phyloP scores from a whole-genome alignment of 1,140 invertebrate species.

The Brevipalpus yothersi region DNA sequence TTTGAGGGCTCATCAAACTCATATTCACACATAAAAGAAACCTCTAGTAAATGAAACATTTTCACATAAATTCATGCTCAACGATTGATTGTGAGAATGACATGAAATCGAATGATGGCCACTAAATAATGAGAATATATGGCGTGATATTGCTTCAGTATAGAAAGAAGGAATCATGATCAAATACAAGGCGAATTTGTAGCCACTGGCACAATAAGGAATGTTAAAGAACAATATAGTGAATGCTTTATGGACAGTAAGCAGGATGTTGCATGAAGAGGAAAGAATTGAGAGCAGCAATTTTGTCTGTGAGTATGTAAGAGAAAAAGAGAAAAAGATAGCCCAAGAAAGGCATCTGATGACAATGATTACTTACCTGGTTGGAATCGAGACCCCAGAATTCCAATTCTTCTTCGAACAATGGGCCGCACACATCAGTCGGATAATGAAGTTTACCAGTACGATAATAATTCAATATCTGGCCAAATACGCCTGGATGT shows the following conservation, averaged over 20 bases:
- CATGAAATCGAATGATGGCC: background rate
- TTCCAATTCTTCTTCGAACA: slow-evolving; percentile 81
- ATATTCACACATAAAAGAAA: background rate
- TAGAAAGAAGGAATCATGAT: too few species aligned
- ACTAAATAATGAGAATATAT: background rate
- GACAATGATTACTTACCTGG: slow-evolving; percentile 18
- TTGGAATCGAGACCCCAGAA: slow-evolving; percentile 84
- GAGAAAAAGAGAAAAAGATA: background rate
- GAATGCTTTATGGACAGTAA: background rate
- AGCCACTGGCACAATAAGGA: too few species aligned
- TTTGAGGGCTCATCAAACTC: background rate
- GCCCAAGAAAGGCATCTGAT: background rate
- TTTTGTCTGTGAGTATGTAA: background rate
- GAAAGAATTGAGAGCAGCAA: background rate
- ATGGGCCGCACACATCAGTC: slow-evolving; percentile 84
- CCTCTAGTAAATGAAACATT: background rate
- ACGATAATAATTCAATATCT: slow-evolving; percentile 59
- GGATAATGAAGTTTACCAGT: slow-evolving; percentile 95
- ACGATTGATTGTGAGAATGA: background rate
- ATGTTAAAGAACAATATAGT: background rate
- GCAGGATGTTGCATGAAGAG: background rate
- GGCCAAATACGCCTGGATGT: slow-evolving; percentile 50
- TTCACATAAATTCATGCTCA: background rate
- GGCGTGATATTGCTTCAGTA: too few species aligned
- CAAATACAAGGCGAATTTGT: too few species aligned